Percentiles rank a stretch among this genome's conserved stretches.
These are phyloP conservation scores for Druceiella hillmani DNA, from an alignment of 2,888 invertebrate species.

Conservation along the genomic window DNA sequence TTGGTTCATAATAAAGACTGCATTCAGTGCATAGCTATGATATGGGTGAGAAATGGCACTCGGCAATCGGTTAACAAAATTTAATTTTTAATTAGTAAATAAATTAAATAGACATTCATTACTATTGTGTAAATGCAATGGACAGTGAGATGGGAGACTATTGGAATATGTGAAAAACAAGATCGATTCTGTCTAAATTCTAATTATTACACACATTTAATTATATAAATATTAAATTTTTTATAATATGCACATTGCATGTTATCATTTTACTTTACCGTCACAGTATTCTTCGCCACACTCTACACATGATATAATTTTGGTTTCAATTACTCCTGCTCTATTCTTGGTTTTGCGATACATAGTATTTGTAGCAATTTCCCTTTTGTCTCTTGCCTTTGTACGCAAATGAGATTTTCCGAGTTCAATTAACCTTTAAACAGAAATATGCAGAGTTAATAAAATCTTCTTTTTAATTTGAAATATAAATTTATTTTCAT, in stretches of 20 bases:
- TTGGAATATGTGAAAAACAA: too few species aligned
- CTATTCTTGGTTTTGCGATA: slow-evolving; percentile 75
- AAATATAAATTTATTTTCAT: too few species aligned
- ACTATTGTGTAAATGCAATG: too few species aligned
- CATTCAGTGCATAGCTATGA: too few species aligned
- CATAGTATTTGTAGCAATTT: slow-evolving; percentile 59
- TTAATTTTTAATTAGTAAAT: too few species aligned
- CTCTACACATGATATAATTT: slow-evolving; percentile 68
- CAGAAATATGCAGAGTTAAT: slow-evolving; percentile 6
- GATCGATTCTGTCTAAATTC: too few species aligned
- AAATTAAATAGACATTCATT: too few species aligned
- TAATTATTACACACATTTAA: not conserved
- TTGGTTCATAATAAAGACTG: too few species aligned
- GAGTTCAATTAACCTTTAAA: slow-evolving; percentile 67
- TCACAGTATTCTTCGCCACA: slow-evolving; percentile 85
- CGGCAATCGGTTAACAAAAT: too few species aligned
- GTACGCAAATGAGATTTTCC: slow-evolving; percentile 74
- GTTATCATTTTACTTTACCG: slow-evolving; percentile 37
- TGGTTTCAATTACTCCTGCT: slow-evolving; percentile 73
- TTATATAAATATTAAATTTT: not conserved
- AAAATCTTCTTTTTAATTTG: not conserved
- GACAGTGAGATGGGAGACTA: too few species aligned
- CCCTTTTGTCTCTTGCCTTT: slow-evolving; percentile 63
- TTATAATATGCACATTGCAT: not conserved
- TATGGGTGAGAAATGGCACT: too few species aligned